Evolutionary conservation across 2,888 invertebrate species (phyloP).

Genomic region (Philaethria dido): DNA sequence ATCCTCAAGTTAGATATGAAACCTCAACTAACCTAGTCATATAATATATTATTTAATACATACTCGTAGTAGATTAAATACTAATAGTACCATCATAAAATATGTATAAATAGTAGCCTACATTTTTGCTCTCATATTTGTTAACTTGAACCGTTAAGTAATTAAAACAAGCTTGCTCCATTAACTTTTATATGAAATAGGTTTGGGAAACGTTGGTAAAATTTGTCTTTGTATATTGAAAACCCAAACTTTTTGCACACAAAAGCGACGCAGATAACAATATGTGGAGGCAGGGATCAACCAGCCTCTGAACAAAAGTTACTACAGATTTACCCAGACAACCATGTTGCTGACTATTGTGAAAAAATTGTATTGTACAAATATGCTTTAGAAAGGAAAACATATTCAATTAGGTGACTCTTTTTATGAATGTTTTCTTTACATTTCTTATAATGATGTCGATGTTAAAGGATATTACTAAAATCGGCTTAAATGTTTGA

Average conservation of each 20-base stretch:
- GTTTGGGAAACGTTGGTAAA: constrained; percentile 23
- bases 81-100: neutral
- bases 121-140: neutral
- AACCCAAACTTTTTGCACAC: constrained; percentile 26
- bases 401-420: constrained; percentile 7
- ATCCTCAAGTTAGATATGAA: no score
- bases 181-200: constrained; percentile 29
- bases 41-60: neutral
- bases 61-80: neutral
- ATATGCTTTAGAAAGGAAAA: constrained; percentile 24
- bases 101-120: neutral
- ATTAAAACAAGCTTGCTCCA: constrained; percentile 27
- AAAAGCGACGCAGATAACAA: constrained; percentile 29
- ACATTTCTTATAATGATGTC: constrained; percentile 7
- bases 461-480: constrained; percentile 1
- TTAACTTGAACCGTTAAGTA: constrained; percentile 18
- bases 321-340: constrained; percentile 13
- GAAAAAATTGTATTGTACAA: constrained; percentile 21
- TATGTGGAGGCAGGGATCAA: constrained; percentile 26
- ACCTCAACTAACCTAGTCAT: neutral
- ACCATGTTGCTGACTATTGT: constrained; percentile 24
- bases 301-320: constrained; percentile 21
- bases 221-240: constrained; percentile 31
- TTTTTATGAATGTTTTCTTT: constrained; percentile 1
- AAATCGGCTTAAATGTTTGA: neutral